These are phyloP conservation scores for Ptyas mucosa DNA, from an alignment of 2,113 vertebrate species.

Conservation along the genomic window DNA sequence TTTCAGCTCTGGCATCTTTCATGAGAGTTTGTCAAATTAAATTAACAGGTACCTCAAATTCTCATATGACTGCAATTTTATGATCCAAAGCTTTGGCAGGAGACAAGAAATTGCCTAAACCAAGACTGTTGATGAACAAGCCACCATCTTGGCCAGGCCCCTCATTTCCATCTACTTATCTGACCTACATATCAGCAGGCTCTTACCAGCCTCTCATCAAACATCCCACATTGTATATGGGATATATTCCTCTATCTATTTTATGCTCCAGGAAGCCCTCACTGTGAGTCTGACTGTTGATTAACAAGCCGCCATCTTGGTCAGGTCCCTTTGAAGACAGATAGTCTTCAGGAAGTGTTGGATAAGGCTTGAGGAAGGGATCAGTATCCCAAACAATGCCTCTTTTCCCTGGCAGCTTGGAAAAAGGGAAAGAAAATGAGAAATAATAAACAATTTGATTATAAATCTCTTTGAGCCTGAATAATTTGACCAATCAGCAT, in stretches of 20 bases:
- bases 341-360: background rate
- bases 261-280: no score
- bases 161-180: no score
- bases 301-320: background rate
- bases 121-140: slow-evolving; percentile 51
- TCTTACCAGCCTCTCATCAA: no score
- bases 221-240: no score
- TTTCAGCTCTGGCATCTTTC: slow-evolving; percentile 38
- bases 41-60: slow-evolving; percentile 59
- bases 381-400: background rate
- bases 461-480: background rate
- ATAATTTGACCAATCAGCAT: background rate
- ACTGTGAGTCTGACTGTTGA: slow-evolving; percentile 39
- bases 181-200: no score
- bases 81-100: slow-evolving; percentile 68
- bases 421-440: background rate
- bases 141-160: background rate
- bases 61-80: slow-evolving; percentile 61
- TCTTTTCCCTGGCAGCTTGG: background rate
- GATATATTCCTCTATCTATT: no score
- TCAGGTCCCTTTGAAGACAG: background rate
- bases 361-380: background rate
- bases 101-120: slow-evolving; percentile 68
- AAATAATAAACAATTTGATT: background rate
- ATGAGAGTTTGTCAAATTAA: slow-evolving; percentile 49